These are phyloP conservation scores for Adela reaumurella DNA, from an alignment of 2,888 invertebrate species.

Conservation along the genomic window DNA sequence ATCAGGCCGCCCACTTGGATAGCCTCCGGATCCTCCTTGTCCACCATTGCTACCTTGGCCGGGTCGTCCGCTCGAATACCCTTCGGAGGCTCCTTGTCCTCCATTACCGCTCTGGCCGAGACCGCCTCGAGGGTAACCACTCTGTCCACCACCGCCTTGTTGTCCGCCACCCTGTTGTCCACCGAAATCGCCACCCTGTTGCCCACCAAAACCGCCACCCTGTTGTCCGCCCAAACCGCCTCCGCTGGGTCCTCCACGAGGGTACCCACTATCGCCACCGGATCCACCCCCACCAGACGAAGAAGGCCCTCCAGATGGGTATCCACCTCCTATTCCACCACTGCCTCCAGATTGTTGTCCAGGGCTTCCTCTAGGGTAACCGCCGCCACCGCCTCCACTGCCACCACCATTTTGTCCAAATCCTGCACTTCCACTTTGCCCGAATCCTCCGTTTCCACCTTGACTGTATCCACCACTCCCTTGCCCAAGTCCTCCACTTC, in stretches of 20 bases:
- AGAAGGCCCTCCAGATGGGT: conserved; percentile 5
- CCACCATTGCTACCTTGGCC: conserved; percentile 4
- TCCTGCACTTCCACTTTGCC: conserved; percentile 3
- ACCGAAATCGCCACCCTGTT: conserved; percentile 12
- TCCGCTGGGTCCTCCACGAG: conserved; percentile 19
- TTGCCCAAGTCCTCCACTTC: conserved; percentile 10
- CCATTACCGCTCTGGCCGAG: conserved; percentile 8
- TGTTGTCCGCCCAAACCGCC: background rate
- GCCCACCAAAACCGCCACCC: background rate
- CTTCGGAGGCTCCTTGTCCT: conserved; percentile 3
- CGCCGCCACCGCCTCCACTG: conserved; percentile 15
- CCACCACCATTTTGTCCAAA: conserved; percentile 10
- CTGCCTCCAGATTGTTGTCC: conserved; percentile 3
- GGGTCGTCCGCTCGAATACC: too few relatives aligned
- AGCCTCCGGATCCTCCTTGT: conserved; percentile 10
- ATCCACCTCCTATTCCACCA: conserved; percentile 7
- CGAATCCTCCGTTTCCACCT: too few relatives aligned
- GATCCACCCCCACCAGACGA: conserved; percentile 2
- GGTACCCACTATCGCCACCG: conserved; percentile 20
- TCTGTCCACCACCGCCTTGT: conserved; percentile 10
- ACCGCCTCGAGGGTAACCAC: conserved; percentile 14
- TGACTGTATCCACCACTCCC: conserved; percentile 11
- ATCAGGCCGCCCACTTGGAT: conserved; percentile 12
- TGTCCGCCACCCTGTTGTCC: conserved; percentile 13
- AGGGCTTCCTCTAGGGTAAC: conserved; percentile 17